Evolutionary conservation across 2,888 invertebrate genomes (phyloP), one percentile per base, ranked within the genome.

Genomic region (Ctena decussata): DNA sequence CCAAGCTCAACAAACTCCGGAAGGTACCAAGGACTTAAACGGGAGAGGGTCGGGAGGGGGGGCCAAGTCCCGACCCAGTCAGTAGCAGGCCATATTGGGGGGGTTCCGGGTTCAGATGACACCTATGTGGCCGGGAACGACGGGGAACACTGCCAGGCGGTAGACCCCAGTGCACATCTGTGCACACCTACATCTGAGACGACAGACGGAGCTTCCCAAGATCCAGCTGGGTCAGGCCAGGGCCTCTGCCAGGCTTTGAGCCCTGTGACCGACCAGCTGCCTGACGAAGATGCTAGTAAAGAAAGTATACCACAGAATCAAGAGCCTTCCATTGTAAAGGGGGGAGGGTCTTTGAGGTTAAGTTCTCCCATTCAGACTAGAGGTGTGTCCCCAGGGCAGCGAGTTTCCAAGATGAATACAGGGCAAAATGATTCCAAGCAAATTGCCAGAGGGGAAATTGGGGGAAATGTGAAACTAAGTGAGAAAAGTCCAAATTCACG

Each of bases 1-100:
- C 21, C 8, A 15, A 53, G 53, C 21, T 15, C 6, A 6, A 12
- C 24, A 85, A 89, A 79, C 60, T 88, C 2, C 71, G 86, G 30
- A 88, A 88, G 57, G n/a, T n/a, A n/a, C n/a, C 60, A 89, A 57
- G 86, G 82, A 71, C 37, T 71, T 71, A 71, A 71, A 71, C 71
- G 71, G n/a, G 5, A 37, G 30, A 44, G 73, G 73, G 46, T 49
- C 44, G 73, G 46, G 46, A 27, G 39, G 12, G 6, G 49, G 32
- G 73, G 73, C 73, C 73, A 39, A 46, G 12, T 8, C 44, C 30
- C 73, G 73, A 44, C 46, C 73, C 46, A 18, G n/a, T n/a, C 35
- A 41, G 39, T 41, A 71, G n/a, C 2, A 3, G 35, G 71, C 71
- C 71, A 5, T n/a, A 24, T 5, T 18, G 30, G n/a, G 39, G 71